Conservation (phyloP, 2,888 invertebrate genomes). For the Drosophila mettleri region DNA sequence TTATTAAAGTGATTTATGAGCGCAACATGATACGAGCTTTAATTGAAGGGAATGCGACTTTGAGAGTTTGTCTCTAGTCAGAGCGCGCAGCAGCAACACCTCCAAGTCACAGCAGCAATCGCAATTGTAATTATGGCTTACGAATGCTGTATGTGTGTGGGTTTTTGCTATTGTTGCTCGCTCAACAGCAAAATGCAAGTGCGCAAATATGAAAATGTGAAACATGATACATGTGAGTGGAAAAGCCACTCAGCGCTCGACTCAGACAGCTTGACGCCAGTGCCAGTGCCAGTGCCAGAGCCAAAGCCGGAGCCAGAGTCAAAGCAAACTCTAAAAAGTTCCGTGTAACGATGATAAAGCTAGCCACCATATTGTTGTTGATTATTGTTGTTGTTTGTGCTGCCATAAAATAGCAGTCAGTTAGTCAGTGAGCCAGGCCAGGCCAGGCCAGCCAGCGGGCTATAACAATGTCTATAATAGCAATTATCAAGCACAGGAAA, state of each 20-base stretch:
- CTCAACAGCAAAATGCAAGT: constrained; percentile 43
- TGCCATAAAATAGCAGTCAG: constrained; percentile 40
- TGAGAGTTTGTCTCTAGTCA: not conserved
- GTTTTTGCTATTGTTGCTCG: constrained; percentile 25
- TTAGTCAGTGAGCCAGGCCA: constrained; percentile 41
- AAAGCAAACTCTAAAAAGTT: constrained; percentile 63
- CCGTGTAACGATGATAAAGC: constrained; percentile 62
- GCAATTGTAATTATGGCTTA: constrained; percentile 46
- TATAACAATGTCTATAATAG: constrained; percentile 57
- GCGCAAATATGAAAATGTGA: constrained; percentile 58
- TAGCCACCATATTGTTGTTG: constrained; percentile 30
- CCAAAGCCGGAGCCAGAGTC: constrained; percentile 18
- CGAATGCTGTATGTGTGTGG: constrained; percentile 13
- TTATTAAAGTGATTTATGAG: constrained; percentile 65
- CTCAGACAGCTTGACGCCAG: constrained; percentile 78
- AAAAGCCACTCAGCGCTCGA: constrained; percentile 63
- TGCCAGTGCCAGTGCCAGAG: constrained; percentile 21
- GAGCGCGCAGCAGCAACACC: constrained; percentile 31
- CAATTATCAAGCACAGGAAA: constrained; percentile 70
- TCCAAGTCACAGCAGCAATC: constrained; percentile 6
- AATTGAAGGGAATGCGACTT: constrained; percentile 49
- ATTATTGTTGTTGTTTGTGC: constrained; percentile 28
- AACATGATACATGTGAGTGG: constrained; percentile 60
- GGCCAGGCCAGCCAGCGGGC: constrained; percentile 32
- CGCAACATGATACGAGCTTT: constrained; percentile 43